Evolutionary conservation across 2,113 vertebrate genomes (phyloP), one percentile per base, ranked within the genome.

Genomic region (Sylvilagus bachmani): DNA sequence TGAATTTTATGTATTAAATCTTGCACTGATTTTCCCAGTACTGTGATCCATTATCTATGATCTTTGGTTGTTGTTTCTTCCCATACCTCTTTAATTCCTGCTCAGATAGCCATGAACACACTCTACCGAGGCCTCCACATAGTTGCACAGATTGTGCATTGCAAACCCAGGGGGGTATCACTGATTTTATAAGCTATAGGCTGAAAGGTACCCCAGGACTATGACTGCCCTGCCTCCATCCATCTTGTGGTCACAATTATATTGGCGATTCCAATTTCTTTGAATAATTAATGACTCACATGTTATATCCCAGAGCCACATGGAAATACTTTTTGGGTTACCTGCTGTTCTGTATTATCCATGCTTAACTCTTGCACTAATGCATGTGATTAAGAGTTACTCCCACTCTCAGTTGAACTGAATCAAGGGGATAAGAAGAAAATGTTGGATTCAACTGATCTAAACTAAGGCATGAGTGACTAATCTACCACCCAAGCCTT

Each of bases 301-400:
- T n/a, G 49, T 38, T 74, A 31, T 94, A 74, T 91, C 80, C 87
- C 67, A 74, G 77, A 94, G 67, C 87, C 92, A 96, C 87, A 88
- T 94, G 92, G 90, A 94, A 96, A 49, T 64, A 77, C 91, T 96
- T 91, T 87, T 64, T 10, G 61, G 79, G 75, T 95, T 90, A 93
- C 66, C 90, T 91, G 80, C 93, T 95, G 80, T 93, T 96, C 92
- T 88, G 31, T 79, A 92, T 96, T 95, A 94, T 88, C 81, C 78
- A 75, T 69, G 92, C 92, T 88, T 69, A 77, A 78, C 24, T 94
- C 66, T 86, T 86, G 49, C 38, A 85, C n/a, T 81, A 85, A 95
- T 16, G 27, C 51, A 61, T 82, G 38, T 25, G 64, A 90, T 96
- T 89, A 80, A 73, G 89, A 93, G 58, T 73, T 62, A 38, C 33